Base-by-base conservation (phyloP, 37 sponge, comb jelly and placozoan species). In the Ianthella basta region DNA sequence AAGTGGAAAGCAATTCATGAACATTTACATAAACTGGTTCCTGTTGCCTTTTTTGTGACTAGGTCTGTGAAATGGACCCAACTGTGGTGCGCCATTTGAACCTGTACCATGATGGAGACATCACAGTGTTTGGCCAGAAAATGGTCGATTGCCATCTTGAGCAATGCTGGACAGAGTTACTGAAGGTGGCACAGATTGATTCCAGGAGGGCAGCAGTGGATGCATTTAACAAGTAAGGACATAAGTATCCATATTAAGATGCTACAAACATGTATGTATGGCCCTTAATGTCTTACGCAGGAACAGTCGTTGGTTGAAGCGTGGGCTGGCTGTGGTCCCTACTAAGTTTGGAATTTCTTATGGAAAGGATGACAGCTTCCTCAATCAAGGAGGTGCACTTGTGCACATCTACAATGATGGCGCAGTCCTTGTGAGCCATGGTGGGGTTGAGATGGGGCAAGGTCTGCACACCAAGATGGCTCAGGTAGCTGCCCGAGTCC, bases 371-470 rank as follows among this genome's bases (percentile, higher is more conserved):
- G n/a, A n/a, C n/a, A 13, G n/a, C 15, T 6, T 16, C 44, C 36
- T 74, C 12, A 34, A 55, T 65, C 72, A 80, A 30, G 87, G 79
- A 32, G 63, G 53, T 8, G 87, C 87, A 27, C 44, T 86, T 6
- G 79, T 88, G 1, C 65, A 80, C 37, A 80, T 88, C 55, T 88
- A 88, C 41, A 60, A 37, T 25, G 88, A 88, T 72, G 88, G 88
- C 41, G 59, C 84, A 30, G 88, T 88, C 21, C 66, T 88, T 12
- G 4, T 88, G 23, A 59, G 67, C 53, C 84, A 83, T 70, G 88
- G 88, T 15, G 88, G 88, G 38, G 68, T 83, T 2, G 88, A 88
- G 56, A 88, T 88, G 88, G 88, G 88, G 23, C 88, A 88, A 70
- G 84, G 88, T 4, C 55, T 88, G 34, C 83, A 88, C 60, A 88